phyloP scores from a whole-genome alignment of 1,140 invertebrate species.

The Bombus waltoni region DNA sequence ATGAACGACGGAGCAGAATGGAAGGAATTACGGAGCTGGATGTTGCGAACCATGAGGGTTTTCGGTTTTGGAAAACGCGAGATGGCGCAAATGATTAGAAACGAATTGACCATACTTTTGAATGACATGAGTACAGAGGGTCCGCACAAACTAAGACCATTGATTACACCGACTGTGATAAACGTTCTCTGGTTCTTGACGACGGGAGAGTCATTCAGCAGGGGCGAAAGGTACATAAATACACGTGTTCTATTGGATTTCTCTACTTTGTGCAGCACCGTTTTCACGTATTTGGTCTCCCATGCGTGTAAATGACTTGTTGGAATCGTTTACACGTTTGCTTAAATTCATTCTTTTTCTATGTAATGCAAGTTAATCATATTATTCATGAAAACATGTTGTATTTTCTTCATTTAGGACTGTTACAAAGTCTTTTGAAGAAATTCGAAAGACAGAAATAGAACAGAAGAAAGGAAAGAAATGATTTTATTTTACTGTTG shows the following conservation, averaged over 20 bases:
- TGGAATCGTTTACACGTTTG: neutral
- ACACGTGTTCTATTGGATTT: conserved; percentile 14
- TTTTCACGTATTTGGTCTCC: conserved; percentile 2
- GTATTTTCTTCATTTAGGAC: neutral
- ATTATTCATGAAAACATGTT: neutral
- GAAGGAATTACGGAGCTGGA: conserved; percentile 89
- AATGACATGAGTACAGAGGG: conserved; percentile 79
- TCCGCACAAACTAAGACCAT: conserved; percentile 76
- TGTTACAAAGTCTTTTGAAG: neutral
- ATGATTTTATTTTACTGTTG: too few relatives aligned
- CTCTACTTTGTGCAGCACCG: neutral
- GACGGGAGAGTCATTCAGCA: conserved; percentile 85
- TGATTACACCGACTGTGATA: conserved; percentile 85
- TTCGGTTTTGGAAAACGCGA: conserved; percentile 89
- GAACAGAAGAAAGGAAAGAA: too few relatives aligned
- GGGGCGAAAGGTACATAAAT: conserved; percentile 67
- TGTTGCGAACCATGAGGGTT: conserved; percentile 86
- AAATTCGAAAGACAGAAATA: neutral
- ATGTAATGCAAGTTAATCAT: too few relatives aligned
- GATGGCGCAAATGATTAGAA: conserved; percentile 89
- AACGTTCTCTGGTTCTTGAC: conserved; percentile 90
- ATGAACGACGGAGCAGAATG: conserved; percentile 90
- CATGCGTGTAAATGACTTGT: neutral
- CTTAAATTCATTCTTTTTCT: neutral
- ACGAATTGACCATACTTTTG: conserved; percentile 84